Conservation (phyloP, 2,797 vertebrate species). For the Sebastes aleutianus region DNA sequence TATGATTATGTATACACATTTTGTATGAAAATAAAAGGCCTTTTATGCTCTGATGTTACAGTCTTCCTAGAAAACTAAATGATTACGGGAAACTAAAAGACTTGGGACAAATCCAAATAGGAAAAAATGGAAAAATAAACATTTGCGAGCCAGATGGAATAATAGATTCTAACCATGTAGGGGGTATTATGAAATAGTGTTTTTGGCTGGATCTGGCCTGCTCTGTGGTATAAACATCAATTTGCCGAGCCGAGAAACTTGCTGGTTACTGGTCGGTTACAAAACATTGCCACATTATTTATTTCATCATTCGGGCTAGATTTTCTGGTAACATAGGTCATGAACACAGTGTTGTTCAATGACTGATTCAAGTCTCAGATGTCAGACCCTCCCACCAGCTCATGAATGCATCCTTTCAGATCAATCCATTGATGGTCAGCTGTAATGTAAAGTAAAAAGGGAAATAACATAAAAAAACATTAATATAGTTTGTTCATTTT, state of each 20-base stretch:
- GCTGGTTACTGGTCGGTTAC: background rate
- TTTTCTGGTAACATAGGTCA: background rate
- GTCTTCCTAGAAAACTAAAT: background rate
- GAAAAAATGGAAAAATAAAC: background rate
- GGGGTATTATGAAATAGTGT: background rate
- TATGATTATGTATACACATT: background rate
- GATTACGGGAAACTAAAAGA: background rate
- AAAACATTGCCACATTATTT: background rate
- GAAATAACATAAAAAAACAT: background rate
- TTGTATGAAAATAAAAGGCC: background rate
- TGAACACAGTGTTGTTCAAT: background rate
- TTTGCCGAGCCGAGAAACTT: background rate
- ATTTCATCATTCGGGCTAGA: background rate
- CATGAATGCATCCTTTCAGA: background rate
- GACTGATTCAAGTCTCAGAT: background rate
- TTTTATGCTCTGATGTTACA: background rate
- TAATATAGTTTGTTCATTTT: background rate
- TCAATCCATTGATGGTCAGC: background rate
- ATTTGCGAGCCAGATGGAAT: background rate
- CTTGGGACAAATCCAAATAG: background rate
- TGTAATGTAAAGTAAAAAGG: background rate
- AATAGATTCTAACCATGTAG: background rate
- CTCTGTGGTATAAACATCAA: background rate
- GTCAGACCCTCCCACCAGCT: background rate
- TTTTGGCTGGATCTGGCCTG: background rate